Conservation (phyloP, 2,797 vertebrate species). For the Meda fulgida region DNA sequence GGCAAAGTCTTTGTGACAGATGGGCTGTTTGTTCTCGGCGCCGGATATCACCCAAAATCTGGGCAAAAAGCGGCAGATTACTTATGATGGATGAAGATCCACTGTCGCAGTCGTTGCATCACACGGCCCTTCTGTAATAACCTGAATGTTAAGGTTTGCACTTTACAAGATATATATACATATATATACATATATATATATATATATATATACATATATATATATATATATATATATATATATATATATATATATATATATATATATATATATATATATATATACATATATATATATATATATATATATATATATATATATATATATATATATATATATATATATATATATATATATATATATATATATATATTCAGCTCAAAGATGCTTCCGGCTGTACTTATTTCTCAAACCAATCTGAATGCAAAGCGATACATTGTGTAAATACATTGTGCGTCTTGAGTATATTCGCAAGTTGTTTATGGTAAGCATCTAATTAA, state of each 20-base stretch:
- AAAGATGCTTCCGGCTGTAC: constrained; percentile 11
- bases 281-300: no score
- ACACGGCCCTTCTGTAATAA: constrained; percentile 58
- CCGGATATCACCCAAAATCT: constrained; percentile 66
- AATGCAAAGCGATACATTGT: neutral
- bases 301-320: no score
- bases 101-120: constrained; percentile 54
- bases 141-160: constrained; percentile 47
- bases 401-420: constrained; percentile 23
- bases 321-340: neutral
- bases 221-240: no score
- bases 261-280: no score
- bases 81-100: constrained; percentile 66
- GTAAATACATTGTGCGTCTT: constrained; percentile 32
- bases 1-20: constrained; percentile 62
- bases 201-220: neutral
- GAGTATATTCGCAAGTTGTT: constrained; percentile 24
- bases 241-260: no score
- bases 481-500: constrained; percentile 54
- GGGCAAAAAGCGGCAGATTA: constrained; percentile 64
- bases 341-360: neutral
- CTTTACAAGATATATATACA: constrained; percentile 16
- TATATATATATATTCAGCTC: constrained; percentile 1
- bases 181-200: neutral
- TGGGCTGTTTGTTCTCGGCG: constrained; percentile 67